Conservation (phyloP, 2,113 vertebrate genomes). For the Alexandromys fortis region DNA sequence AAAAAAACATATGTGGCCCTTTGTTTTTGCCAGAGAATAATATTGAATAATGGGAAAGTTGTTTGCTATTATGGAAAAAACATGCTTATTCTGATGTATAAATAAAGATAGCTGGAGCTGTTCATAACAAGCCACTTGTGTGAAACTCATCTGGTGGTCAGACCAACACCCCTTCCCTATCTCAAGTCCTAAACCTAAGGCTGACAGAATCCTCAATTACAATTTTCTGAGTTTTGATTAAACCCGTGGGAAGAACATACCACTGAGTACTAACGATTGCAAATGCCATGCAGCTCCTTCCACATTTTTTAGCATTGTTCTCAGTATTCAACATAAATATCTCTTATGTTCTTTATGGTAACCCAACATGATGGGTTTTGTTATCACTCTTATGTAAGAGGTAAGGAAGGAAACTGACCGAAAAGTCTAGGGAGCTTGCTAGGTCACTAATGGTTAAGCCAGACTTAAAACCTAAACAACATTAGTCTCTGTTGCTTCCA, state of each 20-base stretch:
- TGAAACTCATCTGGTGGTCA: neutral
- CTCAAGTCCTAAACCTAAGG: neutral
- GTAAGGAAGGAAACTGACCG: neutral
- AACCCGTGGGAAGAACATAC: neutral
- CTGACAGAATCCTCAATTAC: neutral
- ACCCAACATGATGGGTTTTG: neutral
- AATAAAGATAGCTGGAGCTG: neutral
- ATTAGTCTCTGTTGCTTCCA: neutral
- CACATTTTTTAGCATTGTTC: neutral
- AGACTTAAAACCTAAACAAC: neutral
- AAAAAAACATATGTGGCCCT: neutral
- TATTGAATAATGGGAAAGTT: neutral
- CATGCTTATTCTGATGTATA: neutral
- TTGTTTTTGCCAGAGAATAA: neutral
- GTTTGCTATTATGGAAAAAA: neutral
- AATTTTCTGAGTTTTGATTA: constrained; percentile 4
- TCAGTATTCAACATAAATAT: neutral
- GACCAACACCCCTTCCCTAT: neutral
- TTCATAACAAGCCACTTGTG: neutral
- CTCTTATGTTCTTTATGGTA: neutral
- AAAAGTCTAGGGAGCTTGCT: neutral
- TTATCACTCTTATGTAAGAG: neutral
- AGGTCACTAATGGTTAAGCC: neutral
- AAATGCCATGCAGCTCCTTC: neutral
- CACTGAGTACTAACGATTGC: neutral